Evolutionary conservation across 2,888 invertebrate species (phyloP).

Genomic region (Myopa testacea): DNA sequence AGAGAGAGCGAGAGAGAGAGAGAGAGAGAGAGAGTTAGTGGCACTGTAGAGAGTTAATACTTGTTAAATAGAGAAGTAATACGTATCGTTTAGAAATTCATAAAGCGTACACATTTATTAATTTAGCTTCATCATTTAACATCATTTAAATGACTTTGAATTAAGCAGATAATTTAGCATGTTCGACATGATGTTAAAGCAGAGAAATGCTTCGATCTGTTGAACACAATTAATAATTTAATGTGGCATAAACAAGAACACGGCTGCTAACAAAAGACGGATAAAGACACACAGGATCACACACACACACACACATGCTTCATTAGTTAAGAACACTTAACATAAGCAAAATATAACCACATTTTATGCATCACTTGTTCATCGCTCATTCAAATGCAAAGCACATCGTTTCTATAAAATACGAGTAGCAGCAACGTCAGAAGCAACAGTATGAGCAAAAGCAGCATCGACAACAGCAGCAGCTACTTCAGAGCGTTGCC

Average conservation of each 20-base stretch:
- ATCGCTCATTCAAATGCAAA: background rate
- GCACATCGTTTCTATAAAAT: background rate
- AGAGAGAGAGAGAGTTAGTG: background rate
- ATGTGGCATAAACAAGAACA: background rate
- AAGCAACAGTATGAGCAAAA: background rate
- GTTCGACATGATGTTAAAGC: too few relatives aligned
- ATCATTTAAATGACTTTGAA: too few relatives aligned
- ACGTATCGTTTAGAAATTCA: too few relatives aligned
- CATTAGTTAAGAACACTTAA: background rate
- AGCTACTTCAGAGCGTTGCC: background rate
- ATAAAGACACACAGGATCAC: background rate
- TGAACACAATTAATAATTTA: background rate
- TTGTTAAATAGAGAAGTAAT: too few relatives aligned
- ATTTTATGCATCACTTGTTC: constrained; percentile 6
- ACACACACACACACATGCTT: background rate
- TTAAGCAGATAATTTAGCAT: too few relatives aligned
- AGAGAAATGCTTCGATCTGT: too few relatives aligned
- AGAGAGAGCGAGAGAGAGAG: background rate
- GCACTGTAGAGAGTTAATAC: background rate
- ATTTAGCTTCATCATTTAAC: too few relatives aligned
- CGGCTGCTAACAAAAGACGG: background rate
- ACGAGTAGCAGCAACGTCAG: background rate
- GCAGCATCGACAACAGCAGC: background rate
- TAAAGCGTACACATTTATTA: too few relatives aligned
- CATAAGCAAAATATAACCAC: constrained; percentile 10